Conservation (phyloP, 2,888 invertebrate species). For the Piscicola geometra region DNA sequence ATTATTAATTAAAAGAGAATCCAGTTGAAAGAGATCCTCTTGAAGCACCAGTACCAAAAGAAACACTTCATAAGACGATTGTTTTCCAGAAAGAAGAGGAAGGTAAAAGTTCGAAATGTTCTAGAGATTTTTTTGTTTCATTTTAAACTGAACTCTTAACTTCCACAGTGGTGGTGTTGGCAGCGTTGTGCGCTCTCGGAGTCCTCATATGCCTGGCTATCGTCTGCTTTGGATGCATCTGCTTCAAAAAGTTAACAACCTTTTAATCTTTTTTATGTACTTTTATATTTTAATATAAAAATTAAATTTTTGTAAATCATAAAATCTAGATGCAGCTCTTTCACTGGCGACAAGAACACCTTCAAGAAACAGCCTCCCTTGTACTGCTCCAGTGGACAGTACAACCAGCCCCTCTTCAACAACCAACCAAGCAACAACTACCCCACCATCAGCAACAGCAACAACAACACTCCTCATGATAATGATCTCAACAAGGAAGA, state of each 20-base stretch:
- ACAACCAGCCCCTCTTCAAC: neutral
- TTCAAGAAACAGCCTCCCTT: neutral
- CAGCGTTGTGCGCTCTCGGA: neutral
- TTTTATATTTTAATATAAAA: too few relatives aligned
- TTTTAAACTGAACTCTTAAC: too few relatives aligned
- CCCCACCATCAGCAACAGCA: neutral
- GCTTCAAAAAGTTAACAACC: neutral
- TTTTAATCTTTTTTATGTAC: too few relatives aligned
- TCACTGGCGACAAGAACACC: neutral
- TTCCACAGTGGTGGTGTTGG: neutral
- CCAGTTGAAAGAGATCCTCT: neutral
- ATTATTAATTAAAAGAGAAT: neutral
- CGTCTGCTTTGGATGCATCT: conserved; percentile 4
- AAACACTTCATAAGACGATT: neutral
- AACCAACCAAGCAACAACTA: too few relatives aligned
- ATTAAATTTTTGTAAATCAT: neutral
- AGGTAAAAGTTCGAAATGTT: neutral
- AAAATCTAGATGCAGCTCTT: neutral
- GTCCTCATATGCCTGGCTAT: neutral
- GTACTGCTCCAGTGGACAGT: neutral
- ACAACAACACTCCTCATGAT: too few relatives aligned
- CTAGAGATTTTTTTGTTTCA: too few relatives aligned
- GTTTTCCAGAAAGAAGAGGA: neutral
- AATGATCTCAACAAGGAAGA: conserved; percentile 1
- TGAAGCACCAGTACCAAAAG: neutral